Evolutionary conservation across 2,888 invertebrate species (phyloP).

Genomic region (Torymus aiolomorphi): DNA sequence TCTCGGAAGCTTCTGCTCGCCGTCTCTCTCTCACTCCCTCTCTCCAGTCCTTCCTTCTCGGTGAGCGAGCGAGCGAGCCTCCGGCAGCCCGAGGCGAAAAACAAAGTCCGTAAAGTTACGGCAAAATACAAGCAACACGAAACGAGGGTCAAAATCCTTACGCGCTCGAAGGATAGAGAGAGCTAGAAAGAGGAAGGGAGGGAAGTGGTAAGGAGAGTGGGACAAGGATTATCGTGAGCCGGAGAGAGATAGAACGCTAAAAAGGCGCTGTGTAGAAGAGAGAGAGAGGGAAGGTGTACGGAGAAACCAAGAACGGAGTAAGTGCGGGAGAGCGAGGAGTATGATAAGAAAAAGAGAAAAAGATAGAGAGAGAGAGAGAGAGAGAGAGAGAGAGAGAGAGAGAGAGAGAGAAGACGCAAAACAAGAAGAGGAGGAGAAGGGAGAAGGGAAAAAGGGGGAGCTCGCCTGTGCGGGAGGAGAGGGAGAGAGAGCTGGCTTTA

Average conservation of each 20-base stretch:
- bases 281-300: slow-evolving; percentile 52
- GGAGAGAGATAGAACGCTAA: no score
- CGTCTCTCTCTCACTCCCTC: slow-evolving; percentile 47
- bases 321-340: slow-evolving; percentile 46
- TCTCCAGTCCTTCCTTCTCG: slow-evolving; percentile 49
- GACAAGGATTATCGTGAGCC: slow-evolving; percentile 37
- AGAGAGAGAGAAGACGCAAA: slow-evolving; percentile 50
- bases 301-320: slow-evolving; percentile 49
- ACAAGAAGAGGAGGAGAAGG: slow-evolving; percentile 57
- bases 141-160: slow-evolving; percentile 76
- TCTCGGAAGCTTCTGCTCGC: no score
- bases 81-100: slow-evolving; percentile 68
- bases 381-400: slow-evolving; percentile 44
- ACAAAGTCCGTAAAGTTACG: slow-evolving; percentile 73
- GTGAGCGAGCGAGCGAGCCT: background rate
- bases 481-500: slow-evolving; percentile 37
- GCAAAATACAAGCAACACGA: slow-evolving; percentile 73
- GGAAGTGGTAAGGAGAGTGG: slow-evolving; percentile 34
- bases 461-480: slow-evolving; percentile 45
- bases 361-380: slow-evolving; percentile 52
- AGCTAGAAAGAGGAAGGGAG: slow-evolving; percentile 53
- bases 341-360: slow-evolving; percentile 56
- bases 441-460: slow-evolving; percentile 59
- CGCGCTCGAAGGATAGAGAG: slow-evolving; percentile 69
- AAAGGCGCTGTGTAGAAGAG: slow-evolving; percentile 17